phyloP scores from a whole-genome alignment of 2,888 invertebrate species.

The Sinodicranocentrus sp. region DNA sequence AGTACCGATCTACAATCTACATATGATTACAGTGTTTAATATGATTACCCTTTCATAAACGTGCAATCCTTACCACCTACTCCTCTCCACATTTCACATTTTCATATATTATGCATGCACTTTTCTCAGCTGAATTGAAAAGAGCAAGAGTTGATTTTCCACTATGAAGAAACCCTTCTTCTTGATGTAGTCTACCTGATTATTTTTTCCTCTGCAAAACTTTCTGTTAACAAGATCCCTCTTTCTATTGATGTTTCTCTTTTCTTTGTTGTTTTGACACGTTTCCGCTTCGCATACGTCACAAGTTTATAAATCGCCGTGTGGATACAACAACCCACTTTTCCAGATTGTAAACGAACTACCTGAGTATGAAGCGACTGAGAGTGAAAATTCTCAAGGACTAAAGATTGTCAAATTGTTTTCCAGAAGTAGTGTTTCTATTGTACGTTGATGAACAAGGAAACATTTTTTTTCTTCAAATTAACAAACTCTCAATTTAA shows the following conservation, averaged over 20 bases:
- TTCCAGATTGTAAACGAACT: neutral
- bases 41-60: constrained; percentile 3
- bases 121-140: neutral
- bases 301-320: neutral
- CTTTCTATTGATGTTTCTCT: neutral
- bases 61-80: neutral
- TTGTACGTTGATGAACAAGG: too few relatives aligned
- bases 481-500: neutral
- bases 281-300: constrained; percentile 10
- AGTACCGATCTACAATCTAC: neutral
- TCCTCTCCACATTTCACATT: neutral
- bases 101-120: constrained; percentile 9
- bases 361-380: too few relatives aligned
- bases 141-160: too few relatives aligned
- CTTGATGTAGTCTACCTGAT: constrained; percentile 3
- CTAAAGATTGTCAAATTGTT: too few relatives aligned
- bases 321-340: constrained; percentile 6
- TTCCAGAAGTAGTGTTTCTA: too few relatives aligned
- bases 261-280: constrained; percentile 12
- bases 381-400: too few relatives aligned
- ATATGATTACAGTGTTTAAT: constrained; percentile 9
- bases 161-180: neutral
- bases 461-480: neutral
- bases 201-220: neutral
- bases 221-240: neutral